Percentiles rank a stretch among this genome's conserved stretches.
phyloP scores from a whole-genome alignment of 1,140 invertebrate genomes.

The Dolichoris vasculosae region DNA sequence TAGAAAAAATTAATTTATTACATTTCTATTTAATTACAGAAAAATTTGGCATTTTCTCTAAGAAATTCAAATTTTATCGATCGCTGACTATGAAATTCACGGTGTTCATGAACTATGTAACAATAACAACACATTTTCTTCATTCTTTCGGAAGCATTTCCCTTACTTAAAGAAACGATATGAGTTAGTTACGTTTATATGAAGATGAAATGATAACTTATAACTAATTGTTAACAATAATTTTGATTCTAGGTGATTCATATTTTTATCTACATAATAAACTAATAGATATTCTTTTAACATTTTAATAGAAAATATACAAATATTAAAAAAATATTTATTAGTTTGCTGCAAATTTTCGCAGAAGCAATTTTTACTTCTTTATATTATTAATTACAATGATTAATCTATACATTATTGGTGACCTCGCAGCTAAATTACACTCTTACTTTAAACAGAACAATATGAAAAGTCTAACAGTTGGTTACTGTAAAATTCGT shows the following conservation, averaged over 20 bases:
- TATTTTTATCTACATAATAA: constrained; percentile 47
- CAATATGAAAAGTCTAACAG: constrained; percentile 39
- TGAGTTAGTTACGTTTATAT: constrained; percentile 42
- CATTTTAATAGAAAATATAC: constrained; percentile 4
- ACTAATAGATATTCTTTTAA: constrained; percentile 35
- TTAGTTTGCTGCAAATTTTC: constrained; percentile 21
- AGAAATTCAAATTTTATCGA: constrained; percentile 31
- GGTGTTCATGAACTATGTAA: constrained; percentile 32
- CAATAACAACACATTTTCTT: constrained; percentile 43
- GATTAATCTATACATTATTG: constrained; percentile 39
- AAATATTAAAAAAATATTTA: constrained; percentile 33
- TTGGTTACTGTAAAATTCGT: constrained; percentile 14
- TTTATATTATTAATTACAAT: constrained; percentile 36
- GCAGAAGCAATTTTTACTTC: constrained; percentile 12
- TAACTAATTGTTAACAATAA: constrained; percentile 48
- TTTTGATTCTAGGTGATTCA: constrained; percentile 40
- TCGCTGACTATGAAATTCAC: constrained; percentile 40
- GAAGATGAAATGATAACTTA: constrained; percentile 44
- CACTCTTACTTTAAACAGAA: constrained; percentile 36
- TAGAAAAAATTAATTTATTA: constrained; percentile 48
- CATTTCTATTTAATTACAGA: constrained; percentile 32
- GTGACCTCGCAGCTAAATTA: constrained; percentile 42
- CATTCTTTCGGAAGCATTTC: constrained; percentile 26
- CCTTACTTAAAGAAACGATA: constrained; percentile 27
- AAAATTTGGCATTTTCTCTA: constrained; percentile 49